Base-by-base conservation (phyloP, 2,888 invertebrate genomes). In the Lithophane ornitopus region DNA sequence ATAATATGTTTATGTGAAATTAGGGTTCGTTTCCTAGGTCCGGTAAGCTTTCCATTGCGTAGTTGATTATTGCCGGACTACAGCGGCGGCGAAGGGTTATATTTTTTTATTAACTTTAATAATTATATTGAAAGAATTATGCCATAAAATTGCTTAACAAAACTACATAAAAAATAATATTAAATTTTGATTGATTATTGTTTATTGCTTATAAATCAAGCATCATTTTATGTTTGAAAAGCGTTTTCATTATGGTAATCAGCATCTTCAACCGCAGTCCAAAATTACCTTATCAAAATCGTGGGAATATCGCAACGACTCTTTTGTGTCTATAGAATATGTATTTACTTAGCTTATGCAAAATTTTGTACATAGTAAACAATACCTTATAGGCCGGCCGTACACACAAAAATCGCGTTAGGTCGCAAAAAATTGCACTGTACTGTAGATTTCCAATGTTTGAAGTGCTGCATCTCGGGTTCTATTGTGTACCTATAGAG, bases 1-100 rank as follows among this genome's bases (percentile, higher is more conserved):
- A 87, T 87, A 85, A 78, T 78, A 65, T 82, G 81, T 87, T 88
- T 84, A 82, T 79, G 68, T 58, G 59, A 81, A 85, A 78, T 84
- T 80, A 83, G 77, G 87, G 41, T 82, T 72, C 26, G 72, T 76
- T 83, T 72, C 62, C 78, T 85, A 82, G 71, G 65, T 87, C 76
- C 71, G 78, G 72, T 66, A 81, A 78, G 49, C 52, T 71, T 81
- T 84, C 67, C 39, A 63, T 70, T 78, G 62, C 82, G 70, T 63
- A 67, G 69, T 39, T 59, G 46, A 52, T 62, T 56, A 28, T 67
- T 28, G 12, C 54, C 12, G n/a, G 12, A n/a, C 12, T n/a, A 26
- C 2, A 12, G n/a, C n/a, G 54, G n/a, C 11, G n/a, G 4, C 1
- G n/a, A 26, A 54, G 54, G 12, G 54, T n/a, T 6, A n/a, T 54